Evolutionary conservation across 2,113 vertebrate species (phyloP), one percentile per base, ranked within the genome.

Genomic region (Oreamnos americanus): DNA sequence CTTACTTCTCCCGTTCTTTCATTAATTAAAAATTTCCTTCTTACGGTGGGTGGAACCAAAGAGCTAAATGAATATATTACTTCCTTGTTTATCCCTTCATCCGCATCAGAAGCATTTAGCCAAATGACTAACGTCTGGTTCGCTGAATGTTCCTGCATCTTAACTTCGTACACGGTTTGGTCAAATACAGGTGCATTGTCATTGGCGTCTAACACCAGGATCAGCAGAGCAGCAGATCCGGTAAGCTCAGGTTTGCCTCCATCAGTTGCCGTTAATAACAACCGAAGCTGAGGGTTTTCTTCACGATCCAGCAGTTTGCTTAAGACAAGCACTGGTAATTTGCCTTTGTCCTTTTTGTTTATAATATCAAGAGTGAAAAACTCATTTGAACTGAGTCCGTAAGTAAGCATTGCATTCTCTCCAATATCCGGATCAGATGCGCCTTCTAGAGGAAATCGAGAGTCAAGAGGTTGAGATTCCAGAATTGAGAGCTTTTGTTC

Each of bases 391-490:
- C 79, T 76, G 25, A 99, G 98, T 98, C 98, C 99, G 85, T 99
- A 99, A 15, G 98, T 98, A 16, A 99, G 98, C 7, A 99, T 79
- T 0, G 99, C 97, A 51, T 99, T 99, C 5, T 93, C 92, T 6
- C 99, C 99, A 57, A 98, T 95, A 96, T 99, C 99, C 55, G 90
- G 67, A 93, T 99, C 99, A 1, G 96, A 97, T 0, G 99, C 97
- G 0, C 98, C 92, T 92, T 99, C 97, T 53, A 99, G 87, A 11
- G 98, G 99, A 97, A 99, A 98, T 3, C 98, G 93, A 16, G 98
- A 98, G 10, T 99, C 99, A 0, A 98, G 97, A 14, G 97, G 82
- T 4, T 96, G 98, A 0, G 97, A 96, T 84, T 99, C 99, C 0
- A 95, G 95, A 79, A 99, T 98, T 7, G 98, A 98, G 9, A 99